Base-by-base conservation (phyloP, 2,113 vertebrate genomes). In the Alethe diademata region DNA sequence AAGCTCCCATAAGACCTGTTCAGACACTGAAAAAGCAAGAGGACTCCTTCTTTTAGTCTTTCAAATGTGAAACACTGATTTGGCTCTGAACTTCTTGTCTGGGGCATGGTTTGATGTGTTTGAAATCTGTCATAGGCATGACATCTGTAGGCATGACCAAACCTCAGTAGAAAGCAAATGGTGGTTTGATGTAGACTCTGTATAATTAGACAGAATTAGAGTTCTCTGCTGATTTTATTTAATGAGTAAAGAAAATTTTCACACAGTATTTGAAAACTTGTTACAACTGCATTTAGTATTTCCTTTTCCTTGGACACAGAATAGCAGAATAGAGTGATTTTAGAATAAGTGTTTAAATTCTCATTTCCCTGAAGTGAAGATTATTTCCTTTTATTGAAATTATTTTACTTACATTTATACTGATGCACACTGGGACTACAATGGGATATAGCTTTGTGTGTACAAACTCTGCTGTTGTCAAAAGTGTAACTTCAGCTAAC, bases 201-300 rank as follows among this genome's bases (percentile, higher is more conserved):
- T 24, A 31, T 72, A 48, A 72, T 6, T 29, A 69, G 18, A 47
- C 1, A 67, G 42, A 62, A 54, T 56, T 8, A 11, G 23, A 80
- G 18, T 25, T 31, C 11, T 45, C 48, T 64, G 9, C 12, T 73
- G 43, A 61, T 36, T 17, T 69, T 83, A 82, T 72, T 78, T 67
- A 54, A 71, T 25, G 4, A 51, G 5, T 13, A 58, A 78, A 67
- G 14, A 67, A 71, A 60, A 50, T 40, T 28, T 43, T 51, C 16
- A 43, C 0, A 0, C 7, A 33, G 1, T 35, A 66, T 67, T 78
- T 45, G 31, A 71, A 73, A 73, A 33, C 1, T 14, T 64, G 5
- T 53, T n/a, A 25, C 7, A 92, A 47, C 8, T 28, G 6, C 19
- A 56, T 81, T 85, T 58, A 47, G 4, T 70, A 36, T 86, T 91